Evolutionary conservation across 2,113 vertebrate species (phyloP).

Genomic region (Pipa parva): DNA sequence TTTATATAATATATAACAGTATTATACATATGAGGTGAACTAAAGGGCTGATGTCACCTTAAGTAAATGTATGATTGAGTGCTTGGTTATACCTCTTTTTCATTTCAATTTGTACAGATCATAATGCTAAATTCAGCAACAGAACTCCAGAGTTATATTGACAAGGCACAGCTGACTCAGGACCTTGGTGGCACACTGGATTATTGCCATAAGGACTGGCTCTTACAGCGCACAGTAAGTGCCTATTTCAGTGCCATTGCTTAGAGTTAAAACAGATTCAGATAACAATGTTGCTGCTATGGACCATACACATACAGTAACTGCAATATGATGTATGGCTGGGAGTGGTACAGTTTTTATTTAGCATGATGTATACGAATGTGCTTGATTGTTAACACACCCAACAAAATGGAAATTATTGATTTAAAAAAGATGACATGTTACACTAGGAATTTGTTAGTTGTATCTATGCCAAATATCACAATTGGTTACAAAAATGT

Average conservation of each 20-base stretch:
- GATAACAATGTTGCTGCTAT: conserved; percentile 54
- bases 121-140: conserved; percentile 96
- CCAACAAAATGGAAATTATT: neutral
- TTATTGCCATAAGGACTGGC: conserved; percentile 93
- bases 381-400: neutral
- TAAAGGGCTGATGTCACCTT: neutral
- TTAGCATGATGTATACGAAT: conserved; percentile 28
- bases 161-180: conserved; percentile 86
- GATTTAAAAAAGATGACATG: no score
- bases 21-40: no score
- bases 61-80: neutral
- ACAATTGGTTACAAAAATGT: no score
- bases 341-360: conserved; percentile 52
- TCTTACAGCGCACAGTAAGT: conserved; percentile 85
- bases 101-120: conserved; percentile 63
- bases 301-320: conserved; percentile 55
- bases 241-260: neutral
- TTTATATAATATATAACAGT: no score
- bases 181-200: conserved; percentile 91
- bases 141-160: conserved; percentile 89
- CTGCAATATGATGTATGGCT: conserved; percentile 51
- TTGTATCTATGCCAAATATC: no score
- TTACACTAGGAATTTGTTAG: no score
- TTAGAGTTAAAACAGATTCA: conserved; percentile 43
- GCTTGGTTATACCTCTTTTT: conserved; percentile 11